A percentile compares a stretch with the other conserved stretches of the same genome.
phyloP scores from a whole-genome alignment of 2,888 invertebrate genomes.

The Ptycholaimellus sp. region DNA sequence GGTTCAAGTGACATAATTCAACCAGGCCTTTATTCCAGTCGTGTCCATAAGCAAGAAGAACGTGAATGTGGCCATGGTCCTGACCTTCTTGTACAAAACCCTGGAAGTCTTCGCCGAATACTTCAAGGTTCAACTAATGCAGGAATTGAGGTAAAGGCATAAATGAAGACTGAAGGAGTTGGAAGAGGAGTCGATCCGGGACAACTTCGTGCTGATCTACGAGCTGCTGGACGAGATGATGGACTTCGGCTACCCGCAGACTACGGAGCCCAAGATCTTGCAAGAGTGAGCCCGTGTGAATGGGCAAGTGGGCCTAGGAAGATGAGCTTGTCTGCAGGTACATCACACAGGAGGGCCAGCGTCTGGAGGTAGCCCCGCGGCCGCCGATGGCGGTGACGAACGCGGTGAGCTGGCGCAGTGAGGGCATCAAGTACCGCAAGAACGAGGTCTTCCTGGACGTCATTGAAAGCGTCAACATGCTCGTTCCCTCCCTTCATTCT shows the following conservation, averaged over 20 bases:
- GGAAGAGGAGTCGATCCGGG: slow-evolving; percentile 81
- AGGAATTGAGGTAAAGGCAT: too few relatives aligned
- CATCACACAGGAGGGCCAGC: slow-evolving; percentile 92
- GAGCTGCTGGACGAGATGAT: slow-evolving; percentile 80
- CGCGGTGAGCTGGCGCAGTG: slow-evolving; percentile 88
- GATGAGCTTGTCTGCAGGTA: slow-evolving; percentile 34
- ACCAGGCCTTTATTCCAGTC: slow-evolving; percentile 12
- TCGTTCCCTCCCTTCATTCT: slow-evolving; percentile 40
- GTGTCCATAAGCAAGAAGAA: slow-evolving; percentile 50
- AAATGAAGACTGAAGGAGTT: slow-evolving; percentile 47
- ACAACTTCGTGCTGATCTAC: slow-evolving; percentile 95
- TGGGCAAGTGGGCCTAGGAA: background rate
- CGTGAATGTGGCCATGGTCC: slow-evolving; percentile 79
- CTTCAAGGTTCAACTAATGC: slow-evolving; percentile 8
- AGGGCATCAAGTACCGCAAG: slow-evolving; percentile 91
- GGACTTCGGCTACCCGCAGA: slow-evolving; percentile 69
- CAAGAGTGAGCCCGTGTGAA: slow-evolving; percentile 20
- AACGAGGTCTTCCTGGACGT: slow-evolving; percentile 98
- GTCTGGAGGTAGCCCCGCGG: slow-evolving; percentile 76
- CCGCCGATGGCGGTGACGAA: slow-evolving; percentile 96
- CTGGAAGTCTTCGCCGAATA: slow-evolving; percentile 44
- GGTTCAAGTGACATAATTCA: background rate
- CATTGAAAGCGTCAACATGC: slow-evolving; percentile 82
- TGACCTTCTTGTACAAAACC: slow-evolving; percentile 83
- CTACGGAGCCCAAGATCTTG: slow-evolving; percentile 20